These are phyloP conservation scores for Gallinago jamesoni DNA, from an alignment of 2,113 vertebrate species.

Conservation along the genomic window DNA sequence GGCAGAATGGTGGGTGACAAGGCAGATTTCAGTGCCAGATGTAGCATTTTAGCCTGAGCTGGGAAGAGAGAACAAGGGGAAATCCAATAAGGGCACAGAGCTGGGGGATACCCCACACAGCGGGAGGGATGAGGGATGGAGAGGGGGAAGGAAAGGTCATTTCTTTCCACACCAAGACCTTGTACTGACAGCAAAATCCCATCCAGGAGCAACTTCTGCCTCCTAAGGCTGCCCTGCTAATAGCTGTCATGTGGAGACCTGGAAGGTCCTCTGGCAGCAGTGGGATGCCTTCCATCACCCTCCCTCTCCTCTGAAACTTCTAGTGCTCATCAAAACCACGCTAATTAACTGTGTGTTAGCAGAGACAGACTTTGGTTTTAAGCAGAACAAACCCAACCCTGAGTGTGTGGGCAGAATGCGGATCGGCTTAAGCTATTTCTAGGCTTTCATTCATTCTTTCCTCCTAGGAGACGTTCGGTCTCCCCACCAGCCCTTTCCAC, in stretches of 20 bases:
- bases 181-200: neutral
- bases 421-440: neutral
- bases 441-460: neutral
- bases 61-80: neutral
- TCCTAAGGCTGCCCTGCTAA: neutral
- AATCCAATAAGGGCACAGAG: neutral
- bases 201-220: neutral
- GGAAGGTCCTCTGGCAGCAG: neutral
- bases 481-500: neutral
- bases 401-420: neutral
- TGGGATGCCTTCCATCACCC: neutral
- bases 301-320: neutral
- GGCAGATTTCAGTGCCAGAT: neutral
- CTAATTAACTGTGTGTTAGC: neutral
- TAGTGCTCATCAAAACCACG: neutral
- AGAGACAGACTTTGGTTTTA: neutral
- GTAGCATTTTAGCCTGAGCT: neutral
- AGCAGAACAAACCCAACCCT: neutral
- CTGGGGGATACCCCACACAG: neutral
- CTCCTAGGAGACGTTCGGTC: fast-evolving
- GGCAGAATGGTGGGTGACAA: neutral
- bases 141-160: neutral
- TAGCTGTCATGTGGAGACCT: neutral
- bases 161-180: neutral
- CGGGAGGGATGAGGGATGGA: neutral